phyloP scores from a whole-genome alignment of 2,113 vertebrate species.

The Hemiscyllium ocellatum region DNA sequence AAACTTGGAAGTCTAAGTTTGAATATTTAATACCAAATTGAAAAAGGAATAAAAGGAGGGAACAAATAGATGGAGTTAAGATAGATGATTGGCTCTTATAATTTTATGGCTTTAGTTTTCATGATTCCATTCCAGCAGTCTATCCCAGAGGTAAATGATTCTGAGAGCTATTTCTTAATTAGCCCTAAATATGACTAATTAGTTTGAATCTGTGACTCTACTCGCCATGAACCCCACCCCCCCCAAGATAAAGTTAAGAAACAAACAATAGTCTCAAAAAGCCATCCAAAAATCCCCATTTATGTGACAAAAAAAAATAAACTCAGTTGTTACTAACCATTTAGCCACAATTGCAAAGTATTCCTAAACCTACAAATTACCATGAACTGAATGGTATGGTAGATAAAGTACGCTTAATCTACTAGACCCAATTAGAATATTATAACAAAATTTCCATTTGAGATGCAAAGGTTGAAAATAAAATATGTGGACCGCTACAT shows the following conservation, averaged over 20 bases:
- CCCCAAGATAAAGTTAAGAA: not conserved
- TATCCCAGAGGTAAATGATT: not conserved
- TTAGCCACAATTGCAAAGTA: not conserved
- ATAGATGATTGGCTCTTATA: not conserved
- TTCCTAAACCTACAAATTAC: not conserved
- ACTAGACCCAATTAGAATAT: not conserved
- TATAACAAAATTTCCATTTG: not conserved
- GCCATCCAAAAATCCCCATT: not conserved
- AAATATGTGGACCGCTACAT: not conserved
- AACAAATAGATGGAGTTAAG: not conserved
- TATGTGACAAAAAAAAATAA: not conserved
- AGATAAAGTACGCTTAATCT: not conserved
- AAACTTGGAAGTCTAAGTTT: not conserved
- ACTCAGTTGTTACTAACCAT: not conserved
- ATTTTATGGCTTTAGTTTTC: not conserved
- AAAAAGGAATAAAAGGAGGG: not conserved
- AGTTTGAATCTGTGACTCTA: not conserved
- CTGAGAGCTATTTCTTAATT: not conserved
- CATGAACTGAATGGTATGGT: not conserved
- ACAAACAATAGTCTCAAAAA: not conserved
- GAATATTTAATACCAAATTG: not conserved
- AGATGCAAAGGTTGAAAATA: not conserved
- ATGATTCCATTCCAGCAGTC: not conserved
- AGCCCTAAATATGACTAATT: not conserved
- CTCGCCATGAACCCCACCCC: not conserved